Percentiles rank a stretch among this genome's conserved stretches.
phyloP scores from a whole-genome alignment of 2,113 vertebrate species.

The Eclectus roratus region DNA sequence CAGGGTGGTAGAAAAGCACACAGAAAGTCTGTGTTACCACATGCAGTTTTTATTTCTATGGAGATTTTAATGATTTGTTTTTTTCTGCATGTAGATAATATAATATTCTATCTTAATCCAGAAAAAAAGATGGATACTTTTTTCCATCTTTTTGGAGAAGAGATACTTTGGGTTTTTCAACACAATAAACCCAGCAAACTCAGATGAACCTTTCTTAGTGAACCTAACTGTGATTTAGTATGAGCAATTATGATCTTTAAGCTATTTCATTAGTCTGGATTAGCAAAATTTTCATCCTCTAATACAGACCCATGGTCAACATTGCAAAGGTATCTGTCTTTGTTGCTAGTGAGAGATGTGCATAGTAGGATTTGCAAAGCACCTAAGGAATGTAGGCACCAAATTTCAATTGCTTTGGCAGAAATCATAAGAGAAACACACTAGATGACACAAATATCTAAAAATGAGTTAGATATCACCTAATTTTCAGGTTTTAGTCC shows the following conservation, averaged over 20 bases:
- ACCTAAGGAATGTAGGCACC: background rate
- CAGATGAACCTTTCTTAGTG: background rate
- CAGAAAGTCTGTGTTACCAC: background rate
- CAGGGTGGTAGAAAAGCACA: background rate
- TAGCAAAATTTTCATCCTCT: background rate
- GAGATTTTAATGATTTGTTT: background rate
- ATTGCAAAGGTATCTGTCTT: background rate
- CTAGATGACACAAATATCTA: background rate
- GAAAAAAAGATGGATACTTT: background rate
- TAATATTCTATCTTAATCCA: background rate
- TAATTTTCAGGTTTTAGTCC: background rate
- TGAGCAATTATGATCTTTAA: background rate
- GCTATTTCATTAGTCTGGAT: background rate
- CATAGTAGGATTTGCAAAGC: background rate
- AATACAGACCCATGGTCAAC: background rate
- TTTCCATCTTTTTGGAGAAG: background rate
- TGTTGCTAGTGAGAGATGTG: background rate
- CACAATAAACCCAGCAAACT: background rate
- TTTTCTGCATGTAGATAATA: background rate
- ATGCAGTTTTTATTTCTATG: background rate
- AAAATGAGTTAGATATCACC: background rate
- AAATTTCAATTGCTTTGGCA: background rate
- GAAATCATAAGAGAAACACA: background rate
- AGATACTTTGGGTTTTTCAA: background rate
- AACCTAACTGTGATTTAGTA: background rate